A percentile compares a stretch with the other conserved stretches of the same genome.
Evolutionary conservation across 2,888 invertebrate genomes (phyloP).

Genomic region (Cephus sareptanus): DNA sequence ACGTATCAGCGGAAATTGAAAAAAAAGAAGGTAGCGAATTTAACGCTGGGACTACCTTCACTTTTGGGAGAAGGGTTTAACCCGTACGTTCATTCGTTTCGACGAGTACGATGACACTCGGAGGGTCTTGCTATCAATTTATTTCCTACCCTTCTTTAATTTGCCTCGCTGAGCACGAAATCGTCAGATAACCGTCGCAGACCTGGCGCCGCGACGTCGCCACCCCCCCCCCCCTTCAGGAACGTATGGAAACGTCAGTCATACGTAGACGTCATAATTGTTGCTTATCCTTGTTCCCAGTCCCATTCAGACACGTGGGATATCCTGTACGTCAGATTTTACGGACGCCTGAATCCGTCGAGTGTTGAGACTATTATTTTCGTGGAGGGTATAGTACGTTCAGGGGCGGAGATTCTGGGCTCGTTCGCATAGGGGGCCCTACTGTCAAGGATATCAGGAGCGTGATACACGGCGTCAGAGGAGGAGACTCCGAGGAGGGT

Average conservation of each 20-base stretch:
- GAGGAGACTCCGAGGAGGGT: not conserved
- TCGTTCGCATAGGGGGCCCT: not conserved
- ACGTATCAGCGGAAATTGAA: not conserved
- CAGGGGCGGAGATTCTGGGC: not conserved
- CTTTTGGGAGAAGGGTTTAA: not conserved
- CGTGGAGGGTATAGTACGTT: not conserved
- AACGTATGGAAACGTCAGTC: conserved; percentile 35
- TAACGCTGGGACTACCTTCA: not conserved
- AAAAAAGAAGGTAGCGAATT: not conserved
- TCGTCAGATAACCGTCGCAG: conserved; percentile 42
- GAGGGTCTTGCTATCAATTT: not conserved
- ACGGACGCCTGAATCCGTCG: conserved; percentile 39
- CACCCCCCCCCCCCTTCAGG: not conserved
- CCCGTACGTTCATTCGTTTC: not conserved
- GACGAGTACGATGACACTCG: not conserved
- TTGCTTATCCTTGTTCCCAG: conserved; percentile 39
- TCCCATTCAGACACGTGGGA: not conserved
- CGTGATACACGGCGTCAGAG: not conserved
- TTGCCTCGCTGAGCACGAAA: conserved; percentile 44
- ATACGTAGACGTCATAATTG: conserved; percentile 51
- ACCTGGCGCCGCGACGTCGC: not conserved
- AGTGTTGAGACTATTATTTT: conserved; percentile 9
- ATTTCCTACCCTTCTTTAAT: conserved; percentile 13
- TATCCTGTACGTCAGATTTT: conserved; percentile 46
- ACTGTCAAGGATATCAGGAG: not conserved